Percentiles rank a stretch among this genome's conserved stretches.
Conservation (phyloP, 64 coral and sea anemone species). For the Trachythela sp. region DNA sequence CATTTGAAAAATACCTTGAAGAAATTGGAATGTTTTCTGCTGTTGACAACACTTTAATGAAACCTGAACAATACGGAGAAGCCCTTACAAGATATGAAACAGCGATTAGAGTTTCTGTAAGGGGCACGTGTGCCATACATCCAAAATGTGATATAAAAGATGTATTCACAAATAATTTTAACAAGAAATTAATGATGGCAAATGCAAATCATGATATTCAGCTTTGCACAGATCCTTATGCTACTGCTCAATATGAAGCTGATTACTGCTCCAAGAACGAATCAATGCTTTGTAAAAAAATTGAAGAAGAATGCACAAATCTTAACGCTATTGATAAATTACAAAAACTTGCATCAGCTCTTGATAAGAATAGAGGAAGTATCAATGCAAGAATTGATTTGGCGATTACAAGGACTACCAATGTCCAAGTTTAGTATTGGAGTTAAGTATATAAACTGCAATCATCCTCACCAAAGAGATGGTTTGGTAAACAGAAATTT, state of each 20-base stretch:
- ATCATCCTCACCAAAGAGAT: conserved; percentile 1
- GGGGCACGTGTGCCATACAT: not conserved
- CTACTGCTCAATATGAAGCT: conserved; percentile 4
- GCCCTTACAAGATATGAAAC: not conserved
- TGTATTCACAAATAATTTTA: conserved; percentile 6
- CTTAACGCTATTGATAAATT: not conserved
- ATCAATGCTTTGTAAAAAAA: no score
- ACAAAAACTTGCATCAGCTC: conserved; percentile 1
- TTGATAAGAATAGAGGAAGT: conserved; percentile 27
- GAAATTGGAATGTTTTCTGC: conserved; percentile 1
- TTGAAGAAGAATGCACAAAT: conserved; percentile 8
- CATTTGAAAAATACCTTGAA: conserved; percentile 7
- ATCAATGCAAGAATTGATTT: not conserved
- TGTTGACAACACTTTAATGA: not conserved
- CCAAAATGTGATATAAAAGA: not conserved
- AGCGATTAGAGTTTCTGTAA: not conserved
- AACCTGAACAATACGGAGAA: not conserved
- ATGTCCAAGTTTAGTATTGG: conserved; percentile 17
- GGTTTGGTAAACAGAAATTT: not conserved
- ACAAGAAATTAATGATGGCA: not conserved
- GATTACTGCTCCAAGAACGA: not conserved
- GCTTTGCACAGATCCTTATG: conserved; percentile 1
- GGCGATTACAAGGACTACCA: conserved; percentile 16
- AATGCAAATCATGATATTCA: not conserved
- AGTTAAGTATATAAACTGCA: conserved; percentile 20